Percentiles rank a stretch among this genome's conserved stretches.
Conservation (phyloP, 2,888 invertebrate species). For the Opisthograptis luteolata region DNA sequence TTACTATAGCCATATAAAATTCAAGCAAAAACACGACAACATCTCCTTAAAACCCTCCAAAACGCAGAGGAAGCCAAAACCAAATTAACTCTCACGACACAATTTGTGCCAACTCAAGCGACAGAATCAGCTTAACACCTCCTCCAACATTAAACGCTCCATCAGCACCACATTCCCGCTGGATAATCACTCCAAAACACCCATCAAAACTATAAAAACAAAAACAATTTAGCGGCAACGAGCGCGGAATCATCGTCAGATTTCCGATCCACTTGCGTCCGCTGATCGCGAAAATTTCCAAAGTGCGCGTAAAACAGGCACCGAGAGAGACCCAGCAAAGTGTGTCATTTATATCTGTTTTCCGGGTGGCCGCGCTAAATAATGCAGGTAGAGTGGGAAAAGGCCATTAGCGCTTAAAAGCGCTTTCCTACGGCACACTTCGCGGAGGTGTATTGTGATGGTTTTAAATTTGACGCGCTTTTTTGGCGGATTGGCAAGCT, state of each 20-base stretch:
- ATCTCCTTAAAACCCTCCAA: no score
- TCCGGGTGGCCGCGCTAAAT: slow-evolving; percentile 59
- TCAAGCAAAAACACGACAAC: no score
- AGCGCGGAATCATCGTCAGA: slow-evolving; percentile 33
- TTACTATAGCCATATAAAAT: no score
- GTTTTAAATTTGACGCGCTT: slow-evolving; percentile 36
- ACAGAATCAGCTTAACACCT: slow-evolving; percentile 1
- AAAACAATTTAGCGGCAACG: slow-evolving; percentile 28
- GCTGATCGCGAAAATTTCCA: slow-evolving; percentile 29
- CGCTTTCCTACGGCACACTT: slow-evolving; percentile 42
- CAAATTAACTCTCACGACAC: neutral
- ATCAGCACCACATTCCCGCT: slow-evolving; percentile 7
- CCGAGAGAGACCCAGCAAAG: slow-evolving; percentile 34
- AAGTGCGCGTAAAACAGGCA: slow-evolving; percentile 7
- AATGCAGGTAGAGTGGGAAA: slow-evolving; percentile 53
- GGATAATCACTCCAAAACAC: slow-evolving; percentile 14
- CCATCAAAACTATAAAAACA: slow-evolving; percentile 26
- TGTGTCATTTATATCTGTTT: slow-evolving; percentile 61
- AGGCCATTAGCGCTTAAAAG: slow-evolving; percentile 60
- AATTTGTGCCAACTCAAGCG: slow-evolving; percentile 1
- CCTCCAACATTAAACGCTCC: slow-evolving; percentile 13
- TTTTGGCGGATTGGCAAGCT: slow-evolving; percentile 21
- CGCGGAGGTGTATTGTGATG: slow-evolving; percentile 26
- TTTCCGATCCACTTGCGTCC: slow-evolving; percentile 36
- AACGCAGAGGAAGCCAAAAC: neutral